phyloP scores from a whole-genome alignment of 1,140 invertebrate species.

The Plutomurus gul region DNA sequence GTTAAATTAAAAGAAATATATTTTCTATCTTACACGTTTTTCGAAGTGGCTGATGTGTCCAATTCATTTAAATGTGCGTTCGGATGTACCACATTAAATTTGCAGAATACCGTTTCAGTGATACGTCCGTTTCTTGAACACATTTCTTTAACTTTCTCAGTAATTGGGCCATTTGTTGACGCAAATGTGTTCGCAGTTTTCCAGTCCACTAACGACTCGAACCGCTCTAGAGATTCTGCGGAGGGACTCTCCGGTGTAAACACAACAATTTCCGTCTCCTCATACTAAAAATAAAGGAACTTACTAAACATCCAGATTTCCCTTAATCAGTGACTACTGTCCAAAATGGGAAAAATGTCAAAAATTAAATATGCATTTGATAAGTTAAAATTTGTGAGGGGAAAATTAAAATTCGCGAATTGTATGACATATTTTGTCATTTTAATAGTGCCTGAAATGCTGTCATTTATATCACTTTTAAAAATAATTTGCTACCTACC shows the following conservation, averaged over 20 bases:
- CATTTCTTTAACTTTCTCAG: background rate
- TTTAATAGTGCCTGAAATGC: too few species aligned
- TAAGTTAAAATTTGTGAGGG: too few species aligned
- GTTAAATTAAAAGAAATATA: background rate
- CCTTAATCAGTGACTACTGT: too few species aligned
- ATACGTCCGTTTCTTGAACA: background rate
- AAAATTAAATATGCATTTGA: background rate
- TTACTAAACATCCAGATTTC: too few species aligned
- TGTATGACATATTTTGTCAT: too few species aligned
- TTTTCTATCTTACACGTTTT: background rate
- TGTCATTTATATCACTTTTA: too few species aligned
- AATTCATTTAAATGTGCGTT: background rate
- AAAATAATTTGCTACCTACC: background rate
- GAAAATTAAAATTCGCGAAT: too few species aligned
- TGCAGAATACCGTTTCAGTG: background rate
- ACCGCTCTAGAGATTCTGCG: background rate
- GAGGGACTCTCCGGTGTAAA: background rate
- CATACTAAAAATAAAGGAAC: too few species aligned
- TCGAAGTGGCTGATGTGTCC: too few species aligned
- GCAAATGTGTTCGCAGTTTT: background rate
- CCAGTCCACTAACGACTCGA: background rate
- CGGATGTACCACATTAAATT: background rate
- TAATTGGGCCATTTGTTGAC: background rate
- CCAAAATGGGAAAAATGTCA: background rate
- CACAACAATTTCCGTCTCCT: background rate